A percentile compares a stretch with the other conserved stretches of the same genome.
phyloP scores from a whole-genome alignment of 2,113 vertebrate genomes.

The Dasyprocta punctata region DNA sequence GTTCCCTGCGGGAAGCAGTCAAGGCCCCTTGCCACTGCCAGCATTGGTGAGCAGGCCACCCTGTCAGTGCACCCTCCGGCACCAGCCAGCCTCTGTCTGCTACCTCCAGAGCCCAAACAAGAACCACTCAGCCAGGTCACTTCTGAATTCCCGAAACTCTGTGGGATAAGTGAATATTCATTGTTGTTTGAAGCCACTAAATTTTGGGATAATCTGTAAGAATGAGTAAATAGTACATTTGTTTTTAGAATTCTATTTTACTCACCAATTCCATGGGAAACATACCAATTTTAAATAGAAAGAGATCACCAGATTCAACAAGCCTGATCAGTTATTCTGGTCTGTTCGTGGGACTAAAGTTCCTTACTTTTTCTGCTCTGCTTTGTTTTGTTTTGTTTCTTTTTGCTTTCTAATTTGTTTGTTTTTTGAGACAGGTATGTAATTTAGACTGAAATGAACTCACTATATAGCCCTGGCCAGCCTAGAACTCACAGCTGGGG shows the following conservation, averaged over 20 bases:
- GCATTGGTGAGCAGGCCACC: not conserved
- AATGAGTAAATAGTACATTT: not conserved
- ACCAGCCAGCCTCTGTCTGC: not conserved
- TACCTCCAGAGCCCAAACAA: not conserved
- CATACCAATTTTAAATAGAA: constrained; percentile 1
- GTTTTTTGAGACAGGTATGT: not conserved
- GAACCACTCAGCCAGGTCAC: not conserved
- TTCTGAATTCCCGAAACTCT: not conserved
- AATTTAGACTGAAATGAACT: not conserved
- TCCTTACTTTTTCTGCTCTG: not conserved
- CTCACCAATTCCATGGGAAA: not conserved
- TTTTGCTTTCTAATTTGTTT: not conserved
- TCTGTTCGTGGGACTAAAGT: not conserved
- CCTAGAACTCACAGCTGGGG: not conserved
- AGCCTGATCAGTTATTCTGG: not conserved
- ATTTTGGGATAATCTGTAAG: not conserved
- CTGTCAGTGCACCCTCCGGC: not conserved
- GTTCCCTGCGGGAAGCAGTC: not conserved
- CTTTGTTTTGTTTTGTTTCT: not conserved
- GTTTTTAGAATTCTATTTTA: not conserved
- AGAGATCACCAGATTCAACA: not conserved
- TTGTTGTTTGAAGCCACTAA: not conserved
- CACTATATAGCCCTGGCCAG: not conserved
- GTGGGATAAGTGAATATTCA: not conserved
- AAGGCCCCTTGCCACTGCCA: not conserved